Base-by-base conservation (phyloP, 2,113 vertebrate genomes). In the Panurus biarmicus region DNA sequence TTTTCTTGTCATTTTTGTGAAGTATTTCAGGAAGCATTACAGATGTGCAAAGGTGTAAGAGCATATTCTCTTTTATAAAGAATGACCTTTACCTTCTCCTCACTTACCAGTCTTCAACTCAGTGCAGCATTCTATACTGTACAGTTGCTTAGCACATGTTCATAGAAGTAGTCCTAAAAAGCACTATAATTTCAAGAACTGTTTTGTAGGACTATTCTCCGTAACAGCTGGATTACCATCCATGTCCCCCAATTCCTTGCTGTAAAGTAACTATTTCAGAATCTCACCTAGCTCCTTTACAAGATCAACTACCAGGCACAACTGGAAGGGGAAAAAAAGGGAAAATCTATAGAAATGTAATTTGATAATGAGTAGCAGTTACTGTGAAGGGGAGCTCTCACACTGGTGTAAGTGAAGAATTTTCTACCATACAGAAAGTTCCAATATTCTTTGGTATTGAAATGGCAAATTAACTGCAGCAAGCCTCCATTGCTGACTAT, bases 401-500 rank as follows among this genome's bases (percentile, higher is more conserved):
- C 3, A 2, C 2, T 50, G 23, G 15, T 17, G 21, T 25, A 54
- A 58, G 4, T 9, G 28, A 58, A 51, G 40, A 58, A 38, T 51
- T 75, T 81, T 70, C 29, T 2, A 6, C 36, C 8, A 10, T 3
- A 19, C 12, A 45, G 29, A 3, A 57, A 75, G 35, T 38, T 79
- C 10, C 40, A 51, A 31, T 42, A 54, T 20, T 78, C 13, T 50
- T 81, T 66, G 54, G 11, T 36, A 60, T 5, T 33, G 14, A 85
- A 87, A 26, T 53, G 14, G 38, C 23, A 70, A 48, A 71, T 51
- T 20, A 77, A 42, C 18, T 38, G 38, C 70, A 35, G 36, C 1
- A 3, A 81, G 35, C 8, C 51, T 50, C 48, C 1, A 5, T 0
- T 3, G 3, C 24, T 12, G 20, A 44, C 38, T 19, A 13, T 13